Base-by-base conservation (phyloP, 2,797 vertebrate genomes). In the Enteromius paludinosus region DNA sequence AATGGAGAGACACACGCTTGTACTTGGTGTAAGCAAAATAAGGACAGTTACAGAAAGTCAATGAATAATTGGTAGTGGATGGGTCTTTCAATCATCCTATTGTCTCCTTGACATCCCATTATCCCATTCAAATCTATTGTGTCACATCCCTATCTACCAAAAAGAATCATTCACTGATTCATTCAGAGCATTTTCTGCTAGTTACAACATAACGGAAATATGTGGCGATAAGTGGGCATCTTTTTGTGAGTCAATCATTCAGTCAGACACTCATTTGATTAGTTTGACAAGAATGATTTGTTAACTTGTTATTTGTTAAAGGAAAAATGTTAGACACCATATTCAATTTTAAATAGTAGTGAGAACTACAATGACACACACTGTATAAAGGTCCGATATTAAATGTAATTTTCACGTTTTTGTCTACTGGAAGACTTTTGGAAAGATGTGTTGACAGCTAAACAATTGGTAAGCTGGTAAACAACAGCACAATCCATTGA, bases 1-100 rank as follows among this genome's bases (percentile, higher is more conserved):
- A 23, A 41, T 66, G 41, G n/a, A 79, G 62, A 61, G 82, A 81
- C 61, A 74, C 5, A 45, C n/a, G 23, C 14, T 62, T 30, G 28
- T 33, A 30, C 14, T 47, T 78, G 12, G 64, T 64, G 18, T 30
- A 30, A 74, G n/a, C 52, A 41, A 75, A 62, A 75, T 45, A 12
- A 20, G 23, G 23, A 62, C 23, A 43, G 17, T 62, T 45, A 23
- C 2, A 62, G 56, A 43, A 45, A 73, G 20, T 17, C 33, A 56
- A 17, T 56, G 12, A 74, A 74, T 56, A 74, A 38, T 33, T 28
- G 38, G 23, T 18, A 14, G 41, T 5, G n/a, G n/a, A 69, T 59
- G 20, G 14, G 9, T 25, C n/a, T 43, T 75, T 75, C 1, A 38
- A 3, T 73, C 33, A 56, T 38, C 33, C 49, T 11, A 56, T 14